A percentile compares a stretch with the other conserved stretches of the same genome.
phyloP scores from a whole-genome alignment of 2,797 vertebrate genomes.

The Sylvilagus floridanus region DNA sequence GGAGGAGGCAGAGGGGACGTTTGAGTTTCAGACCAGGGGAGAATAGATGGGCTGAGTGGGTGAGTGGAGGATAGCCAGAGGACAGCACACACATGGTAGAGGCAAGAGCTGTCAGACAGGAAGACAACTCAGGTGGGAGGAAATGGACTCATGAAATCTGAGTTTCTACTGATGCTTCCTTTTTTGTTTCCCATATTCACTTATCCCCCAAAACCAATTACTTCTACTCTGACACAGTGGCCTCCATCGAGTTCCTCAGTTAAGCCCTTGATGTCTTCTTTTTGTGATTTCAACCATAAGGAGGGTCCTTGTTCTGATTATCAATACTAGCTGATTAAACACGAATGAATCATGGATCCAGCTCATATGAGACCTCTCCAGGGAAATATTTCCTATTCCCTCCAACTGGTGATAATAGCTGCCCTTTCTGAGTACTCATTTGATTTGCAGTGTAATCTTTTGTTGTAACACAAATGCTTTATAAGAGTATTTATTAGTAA shows the following conservation, averaged over 20 bases:
- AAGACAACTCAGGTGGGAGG: neutral
- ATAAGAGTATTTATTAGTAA: slow-evolving; percentile 1
- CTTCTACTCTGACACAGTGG: neutral
- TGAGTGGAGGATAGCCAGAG: fast-evolving
- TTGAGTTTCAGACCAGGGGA: neutral
- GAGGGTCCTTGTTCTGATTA: slow-evolving; percentile 9
- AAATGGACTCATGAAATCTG: neutral
- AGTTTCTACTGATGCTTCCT: neutral
- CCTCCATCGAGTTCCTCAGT: neutral
- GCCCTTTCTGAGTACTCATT: neutral
- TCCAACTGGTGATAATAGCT: neutral
- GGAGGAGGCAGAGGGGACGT: neutral
- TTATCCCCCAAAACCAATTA: neutral
- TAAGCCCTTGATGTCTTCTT: neutral
- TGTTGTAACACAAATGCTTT: neutral
- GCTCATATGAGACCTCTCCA: neutral
- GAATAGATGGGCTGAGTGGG: neutral
- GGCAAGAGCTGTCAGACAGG: neutral
- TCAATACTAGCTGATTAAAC: neutral
- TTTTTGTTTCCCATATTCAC: neutral
- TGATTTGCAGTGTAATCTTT: neutral
- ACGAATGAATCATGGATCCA: neutral
- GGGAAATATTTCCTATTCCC: neutral
- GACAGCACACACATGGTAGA: neutral
- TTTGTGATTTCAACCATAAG: neutral